A percentile compares a stretch with the other conserved stretches of the same genome.
These are phyloP conservation scores for Gnathochromis pfefferi DNA, from an alignment of 2,113 vertebrate species.

Conservation along the genomic window DNA sequence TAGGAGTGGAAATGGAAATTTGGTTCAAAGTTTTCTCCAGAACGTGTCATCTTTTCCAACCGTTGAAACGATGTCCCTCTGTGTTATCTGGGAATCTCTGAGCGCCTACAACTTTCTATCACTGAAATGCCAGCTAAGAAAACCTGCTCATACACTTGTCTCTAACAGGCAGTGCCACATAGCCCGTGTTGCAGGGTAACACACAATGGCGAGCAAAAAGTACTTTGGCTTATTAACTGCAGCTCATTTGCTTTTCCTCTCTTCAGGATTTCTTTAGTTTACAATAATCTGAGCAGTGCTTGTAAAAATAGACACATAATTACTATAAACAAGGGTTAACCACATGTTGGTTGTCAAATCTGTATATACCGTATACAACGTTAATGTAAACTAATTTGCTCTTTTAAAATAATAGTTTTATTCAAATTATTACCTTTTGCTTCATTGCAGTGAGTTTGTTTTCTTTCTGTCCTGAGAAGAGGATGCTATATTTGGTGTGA, in stretches of 20 bases:
- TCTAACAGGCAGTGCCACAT: not conserved
- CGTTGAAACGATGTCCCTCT: not conserved
- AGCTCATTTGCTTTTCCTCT: not conserved
- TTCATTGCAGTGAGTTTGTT: not conserved
- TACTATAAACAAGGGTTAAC: not conserved
- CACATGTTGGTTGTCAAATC: not conserved
- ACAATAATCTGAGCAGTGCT: not conserved
- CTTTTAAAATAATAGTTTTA: not conserved
- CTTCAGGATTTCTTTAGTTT: not conserved
- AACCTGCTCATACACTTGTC: not conserved
- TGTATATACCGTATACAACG: not conserved
- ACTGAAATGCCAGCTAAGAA: not conserved
- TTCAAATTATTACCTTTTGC: not conserved
- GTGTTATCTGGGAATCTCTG: not conserved
- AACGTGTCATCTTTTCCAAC: not conserved
- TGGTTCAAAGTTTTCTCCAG: not conserved
- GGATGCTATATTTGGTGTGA: not conserved
- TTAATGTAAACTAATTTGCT: not conserved
- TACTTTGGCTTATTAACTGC: not conserved
- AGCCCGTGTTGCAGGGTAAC: not conserved
- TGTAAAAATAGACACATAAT: not conserved
- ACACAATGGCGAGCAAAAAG: not conserved
- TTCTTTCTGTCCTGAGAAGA: not conserved
- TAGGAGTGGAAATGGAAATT: not conserved
- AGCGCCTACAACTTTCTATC: not conserved